phyloP scores from a whole-genome alignment of 2,797 vertebrate species.

The Pogoniulus pusillus region DNA sequence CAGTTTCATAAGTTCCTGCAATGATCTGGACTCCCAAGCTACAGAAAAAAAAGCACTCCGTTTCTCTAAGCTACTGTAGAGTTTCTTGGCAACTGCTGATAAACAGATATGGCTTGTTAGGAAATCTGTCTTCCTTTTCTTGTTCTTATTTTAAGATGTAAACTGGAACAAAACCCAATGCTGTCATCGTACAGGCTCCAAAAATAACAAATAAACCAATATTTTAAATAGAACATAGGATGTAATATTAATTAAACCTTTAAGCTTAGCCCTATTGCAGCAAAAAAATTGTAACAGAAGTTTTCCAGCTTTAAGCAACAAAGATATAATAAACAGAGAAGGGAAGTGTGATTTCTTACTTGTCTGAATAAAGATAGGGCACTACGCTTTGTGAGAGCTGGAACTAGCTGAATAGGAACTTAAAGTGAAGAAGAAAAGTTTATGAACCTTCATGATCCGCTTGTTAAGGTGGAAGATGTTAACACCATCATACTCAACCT shows the following conservation, averaged over 20 bases:
- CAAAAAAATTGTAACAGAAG: background rate
- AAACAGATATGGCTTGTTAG: slow-evolving; percentile 35
- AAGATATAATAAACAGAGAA: background rate
- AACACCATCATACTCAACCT: background rate
- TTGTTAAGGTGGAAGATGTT: background rate
- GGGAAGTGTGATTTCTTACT: background rate
- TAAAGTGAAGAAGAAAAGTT: background rate
- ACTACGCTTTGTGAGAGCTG: background rate
- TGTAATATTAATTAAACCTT: background rate
- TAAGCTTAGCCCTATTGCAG: background rate
- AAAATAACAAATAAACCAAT: slow-evolving; percentile 44
- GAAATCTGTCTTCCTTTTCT: slow-evolving; percentile 6
- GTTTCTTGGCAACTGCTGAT: slow-evolving; percentile 53
- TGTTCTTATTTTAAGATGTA: slow-evolving; percentile 22
- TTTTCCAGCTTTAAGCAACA: background rate
- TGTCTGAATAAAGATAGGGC: background rate
- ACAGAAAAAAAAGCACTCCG: background rate
- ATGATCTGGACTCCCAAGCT: background rate
- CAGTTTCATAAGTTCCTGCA: background rate
- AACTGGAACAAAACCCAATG: slow-evolving; percentile 25
- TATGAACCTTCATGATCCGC: background rate
- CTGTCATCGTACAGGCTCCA: slow-evolving; percentile 5
- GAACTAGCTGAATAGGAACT: background rate
- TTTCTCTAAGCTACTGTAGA: slow-evolving; percentile 30
- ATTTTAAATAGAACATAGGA: background rate